A percentile compares a stretch with the other conserved stretches of the same genome.
phyloP scores from a whole-genome alignment of 2,113 vertebrate species.

The Sapajus apella region DNA sequence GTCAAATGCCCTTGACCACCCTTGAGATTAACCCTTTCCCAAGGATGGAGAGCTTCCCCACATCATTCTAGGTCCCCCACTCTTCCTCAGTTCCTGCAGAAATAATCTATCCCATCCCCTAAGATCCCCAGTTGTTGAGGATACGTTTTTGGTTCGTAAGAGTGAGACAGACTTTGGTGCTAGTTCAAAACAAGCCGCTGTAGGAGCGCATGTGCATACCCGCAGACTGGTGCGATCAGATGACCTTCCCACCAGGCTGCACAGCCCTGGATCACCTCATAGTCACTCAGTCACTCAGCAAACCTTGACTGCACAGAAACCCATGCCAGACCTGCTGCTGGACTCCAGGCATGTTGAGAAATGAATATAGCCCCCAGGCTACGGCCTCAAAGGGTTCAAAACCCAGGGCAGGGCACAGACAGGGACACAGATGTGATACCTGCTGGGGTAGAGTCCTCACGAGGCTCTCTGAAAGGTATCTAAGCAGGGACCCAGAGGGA shows the following conservation, averaged over 20 bases:
- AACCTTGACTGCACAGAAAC: not conserved
- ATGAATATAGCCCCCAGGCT: not conserved
- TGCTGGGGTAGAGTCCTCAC: not conserved
- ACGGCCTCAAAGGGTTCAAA: not conserved
- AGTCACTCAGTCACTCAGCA: not conserved
- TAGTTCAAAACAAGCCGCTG: not conserved
- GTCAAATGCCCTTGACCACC: not conserved
- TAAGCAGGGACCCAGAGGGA: not conserved
- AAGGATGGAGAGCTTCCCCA: not conserved
- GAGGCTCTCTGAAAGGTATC: not conserved
- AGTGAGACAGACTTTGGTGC: not conserved
- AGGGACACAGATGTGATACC: not conserved
- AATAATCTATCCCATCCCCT: not conserved
- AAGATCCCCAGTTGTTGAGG: not conserved
- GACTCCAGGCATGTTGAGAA: not conserved
- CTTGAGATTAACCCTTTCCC: not conserved
- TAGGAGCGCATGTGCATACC: not conserved
- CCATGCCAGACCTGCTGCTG: not conserved
- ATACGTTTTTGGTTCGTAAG: not conserved
- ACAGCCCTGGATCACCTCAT: not conserved
- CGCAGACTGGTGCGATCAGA: not conserved
- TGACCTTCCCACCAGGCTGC: not conserved
- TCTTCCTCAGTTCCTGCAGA: not conserved
- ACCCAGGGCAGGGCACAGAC: not conserved
- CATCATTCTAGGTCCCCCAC: not conserved